Percentiles rank a stretch among this genome's conserved stretches.
Conservation (phyloP, 2,888 invertebrate genomes). For the Junonia oenone region DNA sequence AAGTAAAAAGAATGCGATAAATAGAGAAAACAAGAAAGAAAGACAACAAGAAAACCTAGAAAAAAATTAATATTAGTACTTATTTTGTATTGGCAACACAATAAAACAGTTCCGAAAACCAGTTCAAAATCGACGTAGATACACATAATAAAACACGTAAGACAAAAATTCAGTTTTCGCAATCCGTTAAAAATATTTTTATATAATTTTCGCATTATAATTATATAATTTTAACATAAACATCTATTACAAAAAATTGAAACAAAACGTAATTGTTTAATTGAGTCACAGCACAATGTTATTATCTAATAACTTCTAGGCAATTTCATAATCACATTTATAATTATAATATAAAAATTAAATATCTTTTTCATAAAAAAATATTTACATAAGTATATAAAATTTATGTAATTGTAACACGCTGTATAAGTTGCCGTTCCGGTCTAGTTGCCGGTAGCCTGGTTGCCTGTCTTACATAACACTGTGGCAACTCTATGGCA, state of each 20-base stretch:
- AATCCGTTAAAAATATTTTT: too few relatives aligned
- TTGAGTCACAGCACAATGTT: neutral
- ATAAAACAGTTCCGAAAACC: too few relatives aligned
- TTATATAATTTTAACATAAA: neutral
- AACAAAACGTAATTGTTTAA: neutral
- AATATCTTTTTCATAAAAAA: neutral
- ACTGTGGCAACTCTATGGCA: constrained; percentile 48
- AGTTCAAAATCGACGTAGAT: too few relatives aligned
- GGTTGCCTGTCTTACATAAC: constrained; percentile 59
- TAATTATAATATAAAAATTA: neutral
- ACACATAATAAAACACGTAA: too few relatives aligned
- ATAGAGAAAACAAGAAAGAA: too few relatives aligned
- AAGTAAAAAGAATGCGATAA: too few relatives aligned
- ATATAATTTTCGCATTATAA: too few relatives aligned
- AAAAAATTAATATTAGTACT: too few relatives aligned
- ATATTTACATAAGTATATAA: neutral
- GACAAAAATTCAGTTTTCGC: too few relatives aligned
- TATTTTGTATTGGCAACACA: too few relatives aligned
- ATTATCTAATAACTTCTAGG: neutral
- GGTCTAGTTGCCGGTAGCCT: constrained; percentile 62
- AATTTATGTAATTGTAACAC: constrained; percentile 30
- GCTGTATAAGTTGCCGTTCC: constrained; percentile 57
- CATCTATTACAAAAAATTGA: neutral
- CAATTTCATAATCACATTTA: neutral
- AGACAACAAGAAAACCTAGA: too few relatives aligned